Percentiles rank a stretch among this genome's conserved stretches.
Conservation (phyloP, 2,797 vertebrate species). For the Chaunax sp. region DNA sequence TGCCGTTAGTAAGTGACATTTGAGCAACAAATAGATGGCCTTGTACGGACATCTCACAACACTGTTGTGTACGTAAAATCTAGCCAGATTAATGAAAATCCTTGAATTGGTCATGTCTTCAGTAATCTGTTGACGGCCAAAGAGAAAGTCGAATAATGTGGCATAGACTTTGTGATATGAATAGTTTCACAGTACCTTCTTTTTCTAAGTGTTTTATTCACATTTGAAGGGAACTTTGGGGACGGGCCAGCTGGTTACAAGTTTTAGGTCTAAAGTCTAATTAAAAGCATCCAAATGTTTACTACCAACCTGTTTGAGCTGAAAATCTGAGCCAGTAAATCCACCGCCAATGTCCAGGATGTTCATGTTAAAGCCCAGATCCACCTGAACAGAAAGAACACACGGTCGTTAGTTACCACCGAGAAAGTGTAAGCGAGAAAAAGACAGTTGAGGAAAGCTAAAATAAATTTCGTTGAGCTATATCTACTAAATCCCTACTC, state of each 20-base stretch:
- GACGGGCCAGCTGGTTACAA: neutral
- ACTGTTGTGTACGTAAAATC: neutral
- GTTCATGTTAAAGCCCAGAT: slow-evolving; percentile 95
- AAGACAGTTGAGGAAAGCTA: neutral
- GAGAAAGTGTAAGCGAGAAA: neutral
- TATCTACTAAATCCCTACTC: neutral
- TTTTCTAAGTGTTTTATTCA: neutral
- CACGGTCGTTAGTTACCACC: neutral
- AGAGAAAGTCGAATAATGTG: neutral
- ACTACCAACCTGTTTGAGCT: slow-evolving; percentile 89
- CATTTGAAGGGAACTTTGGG: neutral
- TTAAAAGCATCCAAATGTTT: neutral
- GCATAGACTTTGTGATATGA: too few species aligned
- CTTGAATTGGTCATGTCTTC: neutral
- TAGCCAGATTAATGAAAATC: neutral
- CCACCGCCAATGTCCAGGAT: slow-evolving; percentile 95
- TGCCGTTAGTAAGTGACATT: neutral
- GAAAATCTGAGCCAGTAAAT: slow-evolving; percentile 92
- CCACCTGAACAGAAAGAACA: slow-evolving; percentile 66
- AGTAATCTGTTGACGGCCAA: neutral
- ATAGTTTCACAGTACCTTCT: too few species aligned
- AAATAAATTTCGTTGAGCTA: neutral
- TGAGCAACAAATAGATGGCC: neutral
- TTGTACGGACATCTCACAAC: neutral
- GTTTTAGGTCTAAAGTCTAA: neutral